Evolutionary conservation across 2,888 invertebrate genomes (phyloP).

Genomic region (Dolichopus griseipennis): DNA sequence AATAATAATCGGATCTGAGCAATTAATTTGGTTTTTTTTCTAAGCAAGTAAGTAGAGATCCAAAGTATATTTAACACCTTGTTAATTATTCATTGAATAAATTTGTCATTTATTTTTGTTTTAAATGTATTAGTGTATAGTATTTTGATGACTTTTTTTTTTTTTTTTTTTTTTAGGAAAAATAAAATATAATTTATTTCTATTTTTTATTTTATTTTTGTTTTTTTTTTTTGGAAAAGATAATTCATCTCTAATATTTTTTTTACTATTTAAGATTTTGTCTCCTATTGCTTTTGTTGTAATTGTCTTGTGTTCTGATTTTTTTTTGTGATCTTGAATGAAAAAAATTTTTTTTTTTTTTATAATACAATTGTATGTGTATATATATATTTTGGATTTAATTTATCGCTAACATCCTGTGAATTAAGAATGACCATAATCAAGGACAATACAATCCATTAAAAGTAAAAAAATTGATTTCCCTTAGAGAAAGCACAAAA

Average conservation of each 20-base stretch:
- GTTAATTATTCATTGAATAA: constrained; percentile 6
- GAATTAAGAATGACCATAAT: neutral
- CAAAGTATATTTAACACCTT: neutral
- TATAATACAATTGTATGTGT: neutral
- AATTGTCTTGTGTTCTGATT: neutral
- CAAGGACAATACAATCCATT: constrained; percentile 1
- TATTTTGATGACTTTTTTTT: neutral
- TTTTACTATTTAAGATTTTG: neutral
- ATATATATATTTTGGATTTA: neutral
- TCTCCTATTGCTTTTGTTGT: too few relatives aligned
- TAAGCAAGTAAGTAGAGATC: neutral
- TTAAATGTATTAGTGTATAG: too few relatives aligned
- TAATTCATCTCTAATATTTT: neutral
- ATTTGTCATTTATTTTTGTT: neutral
- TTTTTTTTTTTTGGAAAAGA: neutral
- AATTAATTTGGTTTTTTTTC: neutral
- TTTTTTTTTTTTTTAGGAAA: neutral
- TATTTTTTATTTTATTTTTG: too few relatives aligned
- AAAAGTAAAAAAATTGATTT: constrained; percentile 5
- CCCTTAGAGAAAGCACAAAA: neutral
- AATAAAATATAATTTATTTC: too few relatives aligned
- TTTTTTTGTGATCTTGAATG: neutral
- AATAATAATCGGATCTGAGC: neutral
- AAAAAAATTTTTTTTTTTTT: neutral
- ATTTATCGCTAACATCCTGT: constrained; percentile 6